Evolutionary conservation across 2,888 invertebrate genomes (phyloP).

Genomic region (Malthinus seriepunctatus): DNA sequence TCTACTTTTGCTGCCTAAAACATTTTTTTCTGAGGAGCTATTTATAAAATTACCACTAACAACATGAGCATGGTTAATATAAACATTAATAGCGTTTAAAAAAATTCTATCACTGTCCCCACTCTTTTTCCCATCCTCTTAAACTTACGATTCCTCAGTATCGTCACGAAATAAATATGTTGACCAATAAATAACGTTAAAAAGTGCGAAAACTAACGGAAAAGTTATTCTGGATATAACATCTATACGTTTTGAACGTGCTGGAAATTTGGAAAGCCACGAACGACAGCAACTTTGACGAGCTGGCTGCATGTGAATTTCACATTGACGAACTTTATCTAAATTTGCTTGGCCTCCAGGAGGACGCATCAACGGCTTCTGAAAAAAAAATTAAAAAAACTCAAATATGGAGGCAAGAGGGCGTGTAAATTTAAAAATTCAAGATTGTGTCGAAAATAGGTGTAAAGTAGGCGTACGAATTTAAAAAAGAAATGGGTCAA

Average conservation of each 20-base stretch:
- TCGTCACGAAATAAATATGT: constrained; percentile 84
- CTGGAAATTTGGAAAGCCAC: constrained; percentile 95
- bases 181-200: constrained; percentile 94
- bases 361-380: constrained; percentile 89
- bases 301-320: constrained; percentile 85
- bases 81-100: no score
- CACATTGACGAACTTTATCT: constrained; percentile 87
- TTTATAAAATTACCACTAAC: no score
- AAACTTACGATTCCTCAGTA: constrained; percentile 62
- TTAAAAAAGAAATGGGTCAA: no score
- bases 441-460: no score
- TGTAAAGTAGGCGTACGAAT: no score
- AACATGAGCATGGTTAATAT: no score
- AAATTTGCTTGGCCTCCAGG: constrained; percentile 76
- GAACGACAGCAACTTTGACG: constrained; percentile 89
- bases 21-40: no score
- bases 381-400: constrained; percentile 46
- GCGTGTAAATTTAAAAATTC: no score
- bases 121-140: no score
- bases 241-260: constrained; percentile 92
- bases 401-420: no score
- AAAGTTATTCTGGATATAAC: constrained; percentile 95
- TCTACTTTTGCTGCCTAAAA: no score
- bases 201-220: constrained; percentile 92
- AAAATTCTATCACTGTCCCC: no score